Conservation (phyloP, 2,113 vertebrate species). For the Phalacrocorax aristotelis region DNA sequence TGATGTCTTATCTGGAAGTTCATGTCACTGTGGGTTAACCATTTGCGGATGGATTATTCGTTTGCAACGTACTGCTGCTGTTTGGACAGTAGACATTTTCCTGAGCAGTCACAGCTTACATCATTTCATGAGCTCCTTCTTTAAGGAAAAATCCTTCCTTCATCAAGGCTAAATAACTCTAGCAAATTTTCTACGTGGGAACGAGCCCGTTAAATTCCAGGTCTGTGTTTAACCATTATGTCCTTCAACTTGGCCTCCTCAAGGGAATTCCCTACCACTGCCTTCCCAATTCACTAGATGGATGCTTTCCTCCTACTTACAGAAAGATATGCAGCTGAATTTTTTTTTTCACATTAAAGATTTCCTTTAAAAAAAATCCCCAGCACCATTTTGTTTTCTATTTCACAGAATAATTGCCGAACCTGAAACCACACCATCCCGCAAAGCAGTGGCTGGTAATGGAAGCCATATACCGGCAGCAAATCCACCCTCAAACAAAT, state of each 20-base stretch:
- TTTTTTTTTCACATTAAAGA: background rate
- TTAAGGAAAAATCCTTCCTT: background rate
- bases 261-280: background rate
- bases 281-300: fast-evolving
- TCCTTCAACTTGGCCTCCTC: background rate
- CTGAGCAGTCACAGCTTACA: background rate
- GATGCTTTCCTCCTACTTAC: background rate
- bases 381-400: background rate
- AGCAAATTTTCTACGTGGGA: background rate
- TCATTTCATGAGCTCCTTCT: fast-evolving
- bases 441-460: background rate
- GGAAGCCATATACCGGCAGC: background rate
- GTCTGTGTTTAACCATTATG: background rate
- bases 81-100: background rate
- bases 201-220: background rate
- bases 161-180: background rate
- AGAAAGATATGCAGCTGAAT: background rate
- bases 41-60: fast-evolving
- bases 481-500: background rate
- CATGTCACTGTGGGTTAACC: background rate
- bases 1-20: background rate
- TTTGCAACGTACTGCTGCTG: no score
- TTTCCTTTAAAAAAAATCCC: background rate
- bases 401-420: background rate
- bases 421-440: background rate